Percentiles rank a stretch among this genome's conserved stretches.
phyloP scores from a whole-genome alignment of 2,797 vertebrate species.

The Arctocebus calabarensis region DNA sequence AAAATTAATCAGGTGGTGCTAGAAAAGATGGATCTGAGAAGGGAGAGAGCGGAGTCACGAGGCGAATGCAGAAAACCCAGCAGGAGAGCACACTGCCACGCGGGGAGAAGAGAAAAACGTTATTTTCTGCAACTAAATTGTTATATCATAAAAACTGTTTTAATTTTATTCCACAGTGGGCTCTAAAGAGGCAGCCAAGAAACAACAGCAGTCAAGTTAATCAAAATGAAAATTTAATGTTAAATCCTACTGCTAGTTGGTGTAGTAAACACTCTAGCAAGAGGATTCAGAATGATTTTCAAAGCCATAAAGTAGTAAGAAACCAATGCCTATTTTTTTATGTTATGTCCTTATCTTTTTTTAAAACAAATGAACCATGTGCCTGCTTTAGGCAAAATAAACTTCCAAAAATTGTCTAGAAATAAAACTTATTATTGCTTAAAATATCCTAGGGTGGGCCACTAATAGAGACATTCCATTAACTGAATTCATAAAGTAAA shows the following conservation, averaged over 20 bases:
- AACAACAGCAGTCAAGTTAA: slow-evolving; percentile 71
- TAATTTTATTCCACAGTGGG: slow-evolving; percentile 75
- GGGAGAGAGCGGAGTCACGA: background rate
- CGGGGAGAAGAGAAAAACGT: slow-evolving; percentile 46
- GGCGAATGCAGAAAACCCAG: background rate
- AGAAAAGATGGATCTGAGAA: background rate
- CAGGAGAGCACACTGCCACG: background rate
- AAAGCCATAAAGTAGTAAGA: slow-evolving; percentile 55
- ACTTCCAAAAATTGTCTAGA: slow-evolving; percentile 65
- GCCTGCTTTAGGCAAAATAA: slow-evolving; percentile 72
- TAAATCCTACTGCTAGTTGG: slow-evolving; percentile 55
- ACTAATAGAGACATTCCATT: slow-evolving; percentile 33
- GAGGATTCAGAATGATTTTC: slow-evolving; percentile 66
- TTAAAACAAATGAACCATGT: slow-evolving; percentile 50
- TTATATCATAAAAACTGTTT: slow-evolving; percentile 73
- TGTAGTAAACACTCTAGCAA: slow-evolving; percentile 43
- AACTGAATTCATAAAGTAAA: slow-evolving; percentile 68
- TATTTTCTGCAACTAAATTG: slow-evolving; percentile 68
- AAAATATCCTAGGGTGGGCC: slow-evolving; percentile 57
- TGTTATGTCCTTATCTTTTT: slow-evolving; percentile 33
- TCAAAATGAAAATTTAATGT: slow-evolving; percentile 74
- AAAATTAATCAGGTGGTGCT: background rate
- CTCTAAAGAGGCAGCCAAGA: slow-evolving; percentile 67
- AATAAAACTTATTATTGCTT: slow-evolving; percentile 69
- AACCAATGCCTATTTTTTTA: slow-evolving; percentile 30